Percentiles rank a stretch among this genome's conserved stretches.
phyloP scores from a whole-genome alignment of 1,140 invertebrate species.

The Forficula auricularia region DNA sequence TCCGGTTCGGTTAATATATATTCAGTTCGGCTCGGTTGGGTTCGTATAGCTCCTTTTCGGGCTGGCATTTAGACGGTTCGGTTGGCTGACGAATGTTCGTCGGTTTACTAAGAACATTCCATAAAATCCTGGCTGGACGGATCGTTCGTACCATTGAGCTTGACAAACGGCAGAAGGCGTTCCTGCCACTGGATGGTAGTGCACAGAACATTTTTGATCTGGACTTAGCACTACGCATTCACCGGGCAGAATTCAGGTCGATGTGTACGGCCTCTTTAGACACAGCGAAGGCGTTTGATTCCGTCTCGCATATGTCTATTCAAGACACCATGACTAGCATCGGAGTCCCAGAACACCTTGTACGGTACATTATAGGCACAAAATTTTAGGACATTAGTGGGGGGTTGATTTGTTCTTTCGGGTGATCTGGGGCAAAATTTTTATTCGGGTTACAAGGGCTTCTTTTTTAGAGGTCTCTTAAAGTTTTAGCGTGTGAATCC shows the following conservation, averaged over 20 bases:
- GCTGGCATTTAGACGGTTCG: not conserved
- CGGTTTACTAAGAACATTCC: conserved; percentile 12
- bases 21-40: too few species aligned
- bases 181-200: conserved; percentile 15
- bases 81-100: conserved; percentile 1
- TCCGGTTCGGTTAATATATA: too few species aligned
- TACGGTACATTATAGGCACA: too few species aligned
- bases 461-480: too few species aligned
- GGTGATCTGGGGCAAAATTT: too few species aligned
- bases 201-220: conserved; percentile 14
- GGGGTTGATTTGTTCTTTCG: too few species aligned
- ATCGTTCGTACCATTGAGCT: conserved; percentile 5
- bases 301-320: conserved; percentile 17
- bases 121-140: conserved; percentile 14
- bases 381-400: too few species aligned
- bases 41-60: conserved; percentile 6
- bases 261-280: conserved; percentile 15
- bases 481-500: too few species aligned
- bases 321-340: conserved; percentile 7
- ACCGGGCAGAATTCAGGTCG: not conserved
- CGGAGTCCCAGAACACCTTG: too few species aligned
- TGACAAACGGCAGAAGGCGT: conserved; percentile 14
- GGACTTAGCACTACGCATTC: conserved; percentile 7
- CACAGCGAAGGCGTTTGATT: conserved; percentile 13
- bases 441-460: too few species aligned